Evolutionary conservation across 2,797 vertebrate genomes (phyloP).

Genomic region (Novumbra hubbsi): DNA sequence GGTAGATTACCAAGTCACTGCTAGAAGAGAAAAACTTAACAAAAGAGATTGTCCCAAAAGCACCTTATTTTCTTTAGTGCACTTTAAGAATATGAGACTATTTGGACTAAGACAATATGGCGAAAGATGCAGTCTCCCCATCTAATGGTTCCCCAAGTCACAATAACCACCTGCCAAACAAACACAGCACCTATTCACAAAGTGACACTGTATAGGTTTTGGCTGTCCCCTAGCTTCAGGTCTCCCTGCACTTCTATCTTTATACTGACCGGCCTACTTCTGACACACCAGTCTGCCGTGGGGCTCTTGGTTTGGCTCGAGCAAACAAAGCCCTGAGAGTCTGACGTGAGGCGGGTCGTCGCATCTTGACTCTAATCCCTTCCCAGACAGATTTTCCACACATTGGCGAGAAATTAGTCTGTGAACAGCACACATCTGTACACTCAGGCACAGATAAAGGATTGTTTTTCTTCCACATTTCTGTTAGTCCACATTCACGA

Average conservation of each 20-base stretch:
- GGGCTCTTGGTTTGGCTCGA: not conserved
- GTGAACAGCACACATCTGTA: constrained; percentile 15
- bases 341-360: constrained; percentile 45
- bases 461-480: constrained; percentile 21
- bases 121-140: constrained; percentile 65
- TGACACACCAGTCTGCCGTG: not conserved
- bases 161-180: not conserved
- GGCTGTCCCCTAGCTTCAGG: not conserved
- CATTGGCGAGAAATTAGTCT: constrained; percentile 28
- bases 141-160: constrained; percentile 26
- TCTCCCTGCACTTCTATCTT: not conserved
- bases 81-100: not conserved
- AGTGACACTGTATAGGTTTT: not conserved
- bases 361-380: constrained; percentile 42
- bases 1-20: constrained; percentile 43
- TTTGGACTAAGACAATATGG: constrained; percentile 20
- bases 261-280: not conserved
- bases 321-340: constrained; percentile 32
- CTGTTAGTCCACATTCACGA: constrained; percentile 8
- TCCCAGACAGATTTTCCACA: constrained; percentile 30
- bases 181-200: not conserved
- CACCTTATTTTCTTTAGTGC: not conserved
- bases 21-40: constrained; percentile 1
- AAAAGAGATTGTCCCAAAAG: not conserved
- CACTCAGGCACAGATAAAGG: constrained; percentile 7